Evolutionary conservation across 2,888 invertebrate genomes (phyloP), one percentile per base, ranked within the genome.

Genomic region (Pollenia labialis): DNA sequence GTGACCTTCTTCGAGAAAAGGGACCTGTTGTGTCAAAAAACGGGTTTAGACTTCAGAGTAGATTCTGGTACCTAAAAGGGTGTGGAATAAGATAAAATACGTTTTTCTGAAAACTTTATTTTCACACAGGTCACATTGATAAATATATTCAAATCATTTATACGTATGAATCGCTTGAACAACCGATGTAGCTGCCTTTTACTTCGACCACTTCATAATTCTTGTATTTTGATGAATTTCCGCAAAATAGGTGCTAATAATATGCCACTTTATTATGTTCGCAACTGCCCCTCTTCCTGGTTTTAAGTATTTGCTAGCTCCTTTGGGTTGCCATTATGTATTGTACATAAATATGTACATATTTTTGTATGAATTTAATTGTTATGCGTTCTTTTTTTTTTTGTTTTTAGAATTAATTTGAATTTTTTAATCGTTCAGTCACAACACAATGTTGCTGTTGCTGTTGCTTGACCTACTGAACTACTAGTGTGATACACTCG

Each of bases 391-490:
- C 23, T 81, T 44, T 54, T 52, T 74, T 12, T 50, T 60, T 52
- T 40, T 32, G 32, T 79, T 79, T 77, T 75, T 50, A 76, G 84
- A 80, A 85, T 85, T 74, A 85, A 80, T 85, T 85, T 85, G 79
- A 85, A 80, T 85, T 79, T 74, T 77, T 82, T 71, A 23, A 50
- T 50, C 40, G 23, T 60, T 82, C 62, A 69, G 60, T 69, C 54
- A 11, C 48, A 74, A 74, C 74, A 80, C 52, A 85, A 80, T 74
- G 68, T 85, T 72, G 77, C 56, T 74, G 68, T 85, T 72, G 77
- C 56, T 60, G 64, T 77, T 64, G 69, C 69, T 87, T 87, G 87
- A 87, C 87, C 84, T 84, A 87, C 87, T 87, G 84, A 87, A 87
- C 87, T 84, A 87, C 74, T 84, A 69, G 68, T 62, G 75, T 60